Conservation (phyloP, 2,113 vertebrate species). For the Neodontobutis hainanensis region DNA sequence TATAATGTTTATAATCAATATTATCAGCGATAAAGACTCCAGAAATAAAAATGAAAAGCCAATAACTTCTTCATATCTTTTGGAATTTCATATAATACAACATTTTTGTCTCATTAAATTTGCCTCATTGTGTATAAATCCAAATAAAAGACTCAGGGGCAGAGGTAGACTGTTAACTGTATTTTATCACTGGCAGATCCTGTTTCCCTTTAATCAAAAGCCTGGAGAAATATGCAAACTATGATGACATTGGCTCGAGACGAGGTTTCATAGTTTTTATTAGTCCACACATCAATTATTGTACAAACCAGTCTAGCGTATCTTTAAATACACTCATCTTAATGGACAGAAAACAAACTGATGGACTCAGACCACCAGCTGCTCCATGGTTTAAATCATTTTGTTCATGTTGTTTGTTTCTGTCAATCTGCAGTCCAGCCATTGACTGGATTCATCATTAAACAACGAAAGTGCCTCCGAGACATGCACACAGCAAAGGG, state of each 20-base stretch:
- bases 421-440: conserved; percentile 36
- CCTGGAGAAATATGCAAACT: conserved; percentile 12
- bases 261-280: conserved; percentile 6
- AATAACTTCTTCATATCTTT: conserved; percentile 11
- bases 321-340: not conserved
- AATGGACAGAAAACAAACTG: conserved; percentile 23
- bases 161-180: conserved; percentile 13
- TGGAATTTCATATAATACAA: conserved; percentile 21
- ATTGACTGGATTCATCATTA: conserved; percentile 59
- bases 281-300: conserved; percentile 23
- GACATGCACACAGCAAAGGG: conserved; percentile 31
- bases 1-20: conserved; percentile 47
- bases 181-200: conserved; percentile 1
- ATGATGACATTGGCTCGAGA: conserved; percentile 14
- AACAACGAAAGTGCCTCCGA: conserved; percentile 36
- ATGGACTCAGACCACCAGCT: conserved; percentile 28
- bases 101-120: conserved; percentile 8
- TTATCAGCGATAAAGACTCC: conserved; percentile 26
- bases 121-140: not conserved
- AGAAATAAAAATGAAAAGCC: conserved; percentile 29
- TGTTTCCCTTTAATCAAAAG: conserved; percentile 12
- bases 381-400: not conserved
- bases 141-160: conserved; percentile 9
- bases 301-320: conserved; percentile 1
- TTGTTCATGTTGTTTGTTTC: conserved; percentile 11